These are phyloP conservation scores for Macropis europaea DNA, from an alignment of 2,888 invertebrate species.

Conservation along the genomic window DNA sequence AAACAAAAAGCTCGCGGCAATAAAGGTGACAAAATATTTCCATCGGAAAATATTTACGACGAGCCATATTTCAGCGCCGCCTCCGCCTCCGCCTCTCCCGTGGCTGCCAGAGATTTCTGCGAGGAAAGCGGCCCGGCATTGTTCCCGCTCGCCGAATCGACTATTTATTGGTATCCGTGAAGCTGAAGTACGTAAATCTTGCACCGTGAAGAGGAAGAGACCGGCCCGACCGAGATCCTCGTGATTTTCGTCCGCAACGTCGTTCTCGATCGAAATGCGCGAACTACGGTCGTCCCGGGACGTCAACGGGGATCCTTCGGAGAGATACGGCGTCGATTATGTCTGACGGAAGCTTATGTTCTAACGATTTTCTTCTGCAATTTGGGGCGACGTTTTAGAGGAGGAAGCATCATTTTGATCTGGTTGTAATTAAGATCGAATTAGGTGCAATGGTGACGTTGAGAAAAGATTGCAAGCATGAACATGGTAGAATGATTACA, in stretches of 20 bases:
- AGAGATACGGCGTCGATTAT: no score
- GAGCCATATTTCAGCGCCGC: constrained; percentile 59
- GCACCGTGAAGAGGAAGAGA: neutral
- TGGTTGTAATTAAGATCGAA: no score
- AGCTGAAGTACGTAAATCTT: constrained; percentile 53
- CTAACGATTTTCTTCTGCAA: no score
- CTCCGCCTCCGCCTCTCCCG: neutral
- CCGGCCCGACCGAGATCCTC: constrained; percentile 10
- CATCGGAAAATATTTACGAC: constrained; percentile 73
- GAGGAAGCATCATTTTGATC: no score
- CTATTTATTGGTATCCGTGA: constrained; percentile 50
- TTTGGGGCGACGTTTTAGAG: no score
- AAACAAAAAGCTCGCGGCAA: constrained; percentile 71
- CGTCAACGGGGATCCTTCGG: no score
- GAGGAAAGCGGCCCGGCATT: constrained; percentile 38
- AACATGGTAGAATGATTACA: no score
- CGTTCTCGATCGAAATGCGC: no score
- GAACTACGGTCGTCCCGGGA: no score
- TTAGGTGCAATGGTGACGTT: no score
- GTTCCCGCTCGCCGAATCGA: constrained; percentile 39
- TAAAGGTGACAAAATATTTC: constrained; percentile 79
- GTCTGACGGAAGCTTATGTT: no score
- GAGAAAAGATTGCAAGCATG: no score
- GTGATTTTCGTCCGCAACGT: constrained; percentile 21
- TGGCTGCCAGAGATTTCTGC: constrained; percentile 35